phyloP scores from a whole-genome alignment of 2,113 vertebrate species.

The Catharus minimus region DNA sequence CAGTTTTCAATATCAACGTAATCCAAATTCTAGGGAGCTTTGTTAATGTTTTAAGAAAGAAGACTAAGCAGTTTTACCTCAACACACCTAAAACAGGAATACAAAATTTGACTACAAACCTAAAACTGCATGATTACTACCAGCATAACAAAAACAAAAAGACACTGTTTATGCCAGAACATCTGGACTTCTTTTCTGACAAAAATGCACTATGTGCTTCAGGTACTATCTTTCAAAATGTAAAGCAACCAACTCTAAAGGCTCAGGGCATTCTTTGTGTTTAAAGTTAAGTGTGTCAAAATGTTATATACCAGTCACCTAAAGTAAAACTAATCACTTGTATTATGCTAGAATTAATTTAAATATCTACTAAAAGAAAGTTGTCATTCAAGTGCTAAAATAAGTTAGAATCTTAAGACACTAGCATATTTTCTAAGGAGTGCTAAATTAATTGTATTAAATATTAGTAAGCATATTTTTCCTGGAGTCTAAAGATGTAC shows the following conservation, averaged over 20 bases:
- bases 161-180: background rate
- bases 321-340: background rate
- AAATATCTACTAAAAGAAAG: background rate
- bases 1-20: background rate
- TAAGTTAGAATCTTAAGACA: background rate
- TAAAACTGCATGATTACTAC: background rate
- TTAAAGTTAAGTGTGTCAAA: background rate
- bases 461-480: background rate
- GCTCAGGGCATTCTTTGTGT: background rate
- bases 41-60: background rate
- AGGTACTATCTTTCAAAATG: background rate
- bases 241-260: background rate
- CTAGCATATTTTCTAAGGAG: background rate
- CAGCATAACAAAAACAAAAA: background rate
- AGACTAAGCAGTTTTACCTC: background rate
- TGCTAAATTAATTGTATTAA: background rate
- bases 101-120: background rate
- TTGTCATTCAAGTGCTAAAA: background rate
- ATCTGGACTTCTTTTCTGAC: background rate
- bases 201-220: background rate
- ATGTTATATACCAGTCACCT: background rate
- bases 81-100: background rate
- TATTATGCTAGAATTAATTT: background rate
- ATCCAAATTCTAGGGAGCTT: background rate
- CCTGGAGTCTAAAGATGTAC: background rate